These are phyloP conservation scores for Stegana nigrithorax DNA, from an alignment of 2,888 invertebrate species.

Conservation along the genomic window DNA sequence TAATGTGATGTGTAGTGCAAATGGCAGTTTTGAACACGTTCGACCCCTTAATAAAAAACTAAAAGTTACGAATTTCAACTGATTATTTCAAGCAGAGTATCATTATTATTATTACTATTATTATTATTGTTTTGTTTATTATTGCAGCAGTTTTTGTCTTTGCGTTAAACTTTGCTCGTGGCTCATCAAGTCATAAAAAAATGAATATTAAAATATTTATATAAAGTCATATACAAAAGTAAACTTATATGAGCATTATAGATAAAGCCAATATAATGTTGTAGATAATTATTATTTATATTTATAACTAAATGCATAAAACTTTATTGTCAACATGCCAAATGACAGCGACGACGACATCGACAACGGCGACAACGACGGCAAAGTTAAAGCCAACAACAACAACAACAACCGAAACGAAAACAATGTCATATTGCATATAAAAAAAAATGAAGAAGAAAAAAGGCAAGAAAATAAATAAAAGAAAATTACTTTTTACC, in stretches of 20 bases:
- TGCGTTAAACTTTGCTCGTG: too few species aligned
- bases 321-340: constrained; percentile 44
- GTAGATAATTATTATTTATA: constrained; percentile 63
- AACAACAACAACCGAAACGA: constrained; percentile 3
- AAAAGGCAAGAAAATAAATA: constrained; percentile 25
- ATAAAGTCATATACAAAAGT: constrained; percentile 34
- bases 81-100: constrained; percentile 58
- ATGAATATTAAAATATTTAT: constrained; percentile 5
- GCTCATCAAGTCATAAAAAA: not conserved
- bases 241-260: not conserved
- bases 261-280: constrained; percentile 47
- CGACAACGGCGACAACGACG: constrained; percentile 50
- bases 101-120: constrained; percentile 53
- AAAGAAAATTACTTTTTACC: constrained; percentile 3
- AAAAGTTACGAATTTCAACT: constrained; percentile 58
- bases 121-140: constrained; percentile 23
- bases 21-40: too few species aligned
- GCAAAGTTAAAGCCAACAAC: constrained; percentile 44
- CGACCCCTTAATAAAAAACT: constrained; percentile 58
- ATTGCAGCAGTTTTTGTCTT: too few species aligned
- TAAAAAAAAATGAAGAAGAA: too few species aligned
- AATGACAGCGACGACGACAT: constrained; percentile 19
- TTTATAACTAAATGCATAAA: constrained; percentile 61
- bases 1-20: too few species aligned
- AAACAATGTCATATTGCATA: too few species aligned